phyloP scores from a whole-genome alignment of 1,140 invertebrate genomes.

The Hestina assimilis region DNA sequence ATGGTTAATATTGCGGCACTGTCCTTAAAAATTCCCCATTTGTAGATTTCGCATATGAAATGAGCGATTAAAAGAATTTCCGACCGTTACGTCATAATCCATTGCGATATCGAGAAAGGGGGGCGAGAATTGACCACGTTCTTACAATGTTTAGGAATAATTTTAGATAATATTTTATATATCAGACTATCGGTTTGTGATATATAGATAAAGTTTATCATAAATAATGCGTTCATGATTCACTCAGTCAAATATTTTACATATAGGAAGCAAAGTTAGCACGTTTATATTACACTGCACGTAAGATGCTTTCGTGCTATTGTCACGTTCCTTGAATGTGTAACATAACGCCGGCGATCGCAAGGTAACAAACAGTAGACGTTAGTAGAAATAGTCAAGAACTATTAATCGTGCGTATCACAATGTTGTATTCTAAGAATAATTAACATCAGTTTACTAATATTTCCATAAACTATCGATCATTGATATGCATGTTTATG shows the following conservation, averaged over 20 bases:
- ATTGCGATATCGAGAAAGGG: slow-evolving; percentile 32
- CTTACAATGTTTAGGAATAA: slow-evolving; percentile 1
- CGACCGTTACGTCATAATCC: slow-evolving; percentile 45
- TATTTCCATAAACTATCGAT: neutral
- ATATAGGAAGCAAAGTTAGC: slow-evolving; percentile 21
- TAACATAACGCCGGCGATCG: slow-evolving; percentile 30
- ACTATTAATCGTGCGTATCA: slow-evolving; percentile 12
- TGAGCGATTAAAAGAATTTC: slow-evolving; percentile 53
- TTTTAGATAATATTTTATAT: neutral
- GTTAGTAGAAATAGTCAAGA: slow-evolving; percentile 25
- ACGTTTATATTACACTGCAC: slow-evolving; percentile 43
- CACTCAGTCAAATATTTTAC: neutral
- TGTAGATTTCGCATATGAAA: slow-evolving; percentile 54
- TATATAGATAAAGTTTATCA: neutral
- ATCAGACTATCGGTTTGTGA: neutral
- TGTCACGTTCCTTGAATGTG: slow-evolving; percentile 58
- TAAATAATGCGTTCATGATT: neutral
- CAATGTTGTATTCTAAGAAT: slow-evolving; percentile 10
- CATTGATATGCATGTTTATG: no score
- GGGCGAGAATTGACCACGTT: slow-evolving; percentile 14
- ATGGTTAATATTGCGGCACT: slow-evolving; percentile 38
- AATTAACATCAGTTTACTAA: neutral
- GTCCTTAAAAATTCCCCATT: slow-evolving; percentile 54
- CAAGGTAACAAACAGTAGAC: slow-evolving; percentile 31
- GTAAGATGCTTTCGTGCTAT: slow-evolving; percentile 41